Percentiles rank a stretch among this genome's conserved stretches.
phyloP scores from a whole-genome alignment of 2,888 invertebrate genomes.

The Germaria angustata region DNA sequence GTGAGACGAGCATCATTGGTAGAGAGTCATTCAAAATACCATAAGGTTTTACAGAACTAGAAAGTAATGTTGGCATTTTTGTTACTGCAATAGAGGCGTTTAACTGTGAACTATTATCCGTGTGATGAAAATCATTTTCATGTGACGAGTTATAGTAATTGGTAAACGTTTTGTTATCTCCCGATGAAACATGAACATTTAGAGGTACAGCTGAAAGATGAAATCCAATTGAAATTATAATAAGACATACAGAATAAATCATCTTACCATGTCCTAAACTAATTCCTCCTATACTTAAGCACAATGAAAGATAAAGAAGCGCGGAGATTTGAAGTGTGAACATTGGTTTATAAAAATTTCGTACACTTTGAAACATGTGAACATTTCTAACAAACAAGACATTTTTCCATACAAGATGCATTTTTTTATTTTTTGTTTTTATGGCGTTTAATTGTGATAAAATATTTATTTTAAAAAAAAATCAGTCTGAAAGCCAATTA shows the following conservation, averaged over 20 bases:
- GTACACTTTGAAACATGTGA: slow-evolving; percentile 18
- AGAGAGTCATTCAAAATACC: slow-evolving; percentile 50
- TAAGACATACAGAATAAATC: not conserved
- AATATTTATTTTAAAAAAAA: not conserved
- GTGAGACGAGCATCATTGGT: slow-evolving; percentile 56
- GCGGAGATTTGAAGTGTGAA: slow-evolving; percentile 17
- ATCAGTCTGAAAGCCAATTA: not conserved
- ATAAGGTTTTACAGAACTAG: slow-evolving; percentile 20
- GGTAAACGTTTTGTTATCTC: slow-evolving; percentile 22
- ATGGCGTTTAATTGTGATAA: not conserved
- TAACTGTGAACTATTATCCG: not conserved
- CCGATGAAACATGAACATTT: not conserved
- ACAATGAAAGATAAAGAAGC: slow-evolving; percentile 30
- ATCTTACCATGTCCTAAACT: slow-evolving; percentile 30
- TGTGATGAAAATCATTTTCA: slow-evolving; percentile 2
- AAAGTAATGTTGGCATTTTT: not conserved
- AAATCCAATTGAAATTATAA: not conserved
- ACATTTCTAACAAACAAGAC: slow-evolving; percentile 21
- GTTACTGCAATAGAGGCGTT: slow-evolving; percentile 3
- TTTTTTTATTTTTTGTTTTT: slow-evolving; percentile 7
- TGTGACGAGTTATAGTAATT: slow-evolving; percentile 20
- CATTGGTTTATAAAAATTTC: slow-evolving; percentile 16
- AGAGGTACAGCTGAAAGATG: slow-evolving; percentile 37
- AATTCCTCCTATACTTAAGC: not conserved
- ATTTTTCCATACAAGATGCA: slow-evolving; percentile 32